Base-by-base conservation (phyloP, 2,113 vertebrate species). In the Rhagologus leucostigma region DNA sequence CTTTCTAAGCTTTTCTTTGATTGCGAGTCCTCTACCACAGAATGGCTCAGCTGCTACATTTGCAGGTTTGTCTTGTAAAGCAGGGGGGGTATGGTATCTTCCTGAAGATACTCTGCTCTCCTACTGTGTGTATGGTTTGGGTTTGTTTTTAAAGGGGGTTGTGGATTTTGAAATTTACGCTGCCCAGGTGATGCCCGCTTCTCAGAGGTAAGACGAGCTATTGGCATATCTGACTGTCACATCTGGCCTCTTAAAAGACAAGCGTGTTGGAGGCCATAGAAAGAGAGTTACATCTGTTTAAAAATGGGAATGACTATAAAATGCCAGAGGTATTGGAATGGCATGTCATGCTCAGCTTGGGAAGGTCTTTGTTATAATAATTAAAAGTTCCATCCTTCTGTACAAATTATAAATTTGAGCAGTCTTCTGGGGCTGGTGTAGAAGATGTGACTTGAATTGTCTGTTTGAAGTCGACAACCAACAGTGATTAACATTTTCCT, bases 301-400 rank as follows among this genome's bases (percentile, higher is more conserved):
- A 89, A 94, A 89, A 62, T n/a, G n/a, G 22, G 32, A 80, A 87
- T 6, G 22, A 59, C 26, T 92, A 2, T 50, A 70, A 93, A 94
- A 89, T 20, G 12, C 24, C 39, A 42, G 47, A 78, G 33, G 21
- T 74, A 62, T 42, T 42, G 42, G 55, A 92, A 89, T 70, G 46
- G 77, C 37, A 37, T 9, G n/a, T 57, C 29, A 8, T 44, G 37
- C 20, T 92, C 9, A 65, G 19, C 53, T 73, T 80, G 20, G 41
- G 56, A 87, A 62, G 15, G 46, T 73, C 63, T 73, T 80, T 52
- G 62, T 59, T 69, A 52, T 20, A 67, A 47, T 53, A 88, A 88
- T 52, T 76, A 39, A 77, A 52, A 50, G 71, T 76, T 87, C 23
- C 21, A 53, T 50, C 71, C 16, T 64, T 68, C 35, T 74, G 23